Conservation (phyloP, 2,113 vertebrate species). For the Theristicus caerulescens region DNA sequence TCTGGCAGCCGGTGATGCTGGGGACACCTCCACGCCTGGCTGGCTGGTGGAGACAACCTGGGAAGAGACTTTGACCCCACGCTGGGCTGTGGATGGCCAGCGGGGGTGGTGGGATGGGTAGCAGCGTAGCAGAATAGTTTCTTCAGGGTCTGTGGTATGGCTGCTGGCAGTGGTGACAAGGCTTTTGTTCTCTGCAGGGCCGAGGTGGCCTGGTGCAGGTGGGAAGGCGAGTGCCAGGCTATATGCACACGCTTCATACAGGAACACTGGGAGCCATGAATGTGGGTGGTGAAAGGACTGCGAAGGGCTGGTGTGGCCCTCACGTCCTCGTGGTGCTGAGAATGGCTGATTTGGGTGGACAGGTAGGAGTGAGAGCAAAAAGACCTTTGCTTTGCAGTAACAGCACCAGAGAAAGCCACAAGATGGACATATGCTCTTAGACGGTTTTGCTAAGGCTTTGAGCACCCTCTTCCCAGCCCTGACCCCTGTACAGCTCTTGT, state of each 20-base stretch:
- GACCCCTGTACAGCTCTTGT: not conserved
- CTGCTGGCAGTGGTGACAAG: not conserved
- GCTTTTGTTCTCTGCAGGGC: not conserved
- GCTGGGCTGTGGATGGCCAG: not conserved
- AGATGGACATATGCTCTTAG: not conserved
- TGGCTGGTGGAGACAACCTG: not conserved
- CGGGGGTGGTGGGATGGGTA: not conserved
- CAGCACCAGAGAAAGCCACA: not conserved
- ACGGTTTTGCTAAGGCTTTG: not conserved
- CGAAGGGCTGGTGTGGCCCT: not conserved
- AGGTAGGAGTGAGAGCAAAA: not conserved
- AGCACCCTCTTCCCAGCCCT: not conserved
- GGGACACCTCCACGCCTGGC: not conserved
- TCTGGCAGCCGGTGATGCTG: not conserved
- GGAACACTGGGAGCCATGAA: accelerated
- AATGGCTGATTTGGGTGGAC: not conserved
- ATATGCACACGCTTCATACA: accelerated
- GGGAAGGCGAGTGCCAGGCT: not conserved
- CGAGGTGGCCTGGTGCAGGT: not conserved
- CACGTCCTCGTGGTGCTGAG: not conserved
- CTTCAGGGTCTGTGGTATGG: accelerated
- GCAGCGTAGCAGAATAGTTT: not conserved
- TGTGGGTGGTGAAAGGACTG: not conserved
- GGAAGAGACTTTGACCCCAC: not conserved
- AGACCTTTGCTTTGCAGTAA: not conserved